Evolutionary conservation across 2,113 vertebrate species (phyloP).

Genomic region (Bujurquina vittata): DNA sequence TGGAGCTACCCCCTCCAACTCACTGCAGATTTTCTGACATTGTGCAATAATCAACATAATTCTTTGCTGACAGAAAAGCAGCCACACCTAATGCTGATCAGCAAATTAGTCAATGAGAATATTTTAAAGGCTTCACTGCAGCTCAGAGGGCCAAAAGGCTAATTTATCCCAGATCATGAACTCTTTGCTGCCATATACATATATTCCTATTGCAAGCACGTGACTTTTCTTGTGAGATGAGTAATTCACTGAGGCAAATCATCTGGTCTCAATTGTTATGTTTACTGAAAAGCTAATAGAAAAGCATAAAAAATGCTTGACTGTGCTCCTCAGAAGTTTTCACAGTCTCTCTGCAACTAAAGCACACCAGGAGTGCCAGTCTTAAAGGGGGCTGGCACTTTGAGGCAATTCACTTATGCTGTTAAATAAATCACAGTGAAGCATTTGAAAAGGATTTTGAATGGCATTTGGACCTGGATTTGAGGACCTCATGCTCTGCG

Average conservation of each 20-base stretch:
- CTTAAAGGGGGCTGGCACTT: conserved; percentile 17
- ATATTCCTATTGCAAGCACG: conserved; percentile 9
- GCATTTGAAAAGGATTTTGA: conserved; percentile 60
- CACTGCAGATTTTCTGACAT: conserved; percentile 42
- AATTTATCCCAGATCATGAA: conserved; percentile 59
- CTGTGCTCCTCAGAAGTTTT: conserved; percentile 7
- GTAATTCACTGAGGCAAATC: conserved; percentile 27
- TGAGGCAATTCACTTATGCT: conserved; percentile 36
- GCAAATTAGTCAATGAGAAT: conserved; percentile 64
- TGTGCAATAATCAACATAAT: conserved; percentile 65
- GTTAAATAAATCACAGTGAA: conserved; percentile 44
- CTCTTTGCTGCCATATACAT: conserved; percentile 24
- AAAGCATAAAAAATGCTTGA: conserved; percentile 1
- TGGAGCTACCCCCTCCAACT: conserved; percentile 8
- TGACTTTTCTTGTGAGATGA: conserved; percentile 40
- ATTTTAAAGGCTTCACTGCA: conserved; percentile 53
- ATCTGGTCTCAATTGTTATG: conserved; percentile 44
- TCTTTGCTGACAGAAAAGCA: conserved; percentile 64
- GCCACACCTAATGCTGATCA: conserved; percentile 67
- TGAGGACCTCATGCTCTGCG: conserved; percentile 20
- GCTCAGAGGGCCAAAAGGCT: conserved; percentile 26
- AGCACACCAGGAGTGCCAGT: conserved; percentile 14
- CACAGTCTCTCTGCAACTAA: conserved; percentile 16
- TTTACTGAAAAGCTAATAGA: conserved; percentile 42
- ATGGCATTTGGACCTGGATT: conserved; percentile 34